phyloP scores from a whole-genome alignment of 2,797 vertebrate species.

The Yasuhikotakia modesta region DNA sequence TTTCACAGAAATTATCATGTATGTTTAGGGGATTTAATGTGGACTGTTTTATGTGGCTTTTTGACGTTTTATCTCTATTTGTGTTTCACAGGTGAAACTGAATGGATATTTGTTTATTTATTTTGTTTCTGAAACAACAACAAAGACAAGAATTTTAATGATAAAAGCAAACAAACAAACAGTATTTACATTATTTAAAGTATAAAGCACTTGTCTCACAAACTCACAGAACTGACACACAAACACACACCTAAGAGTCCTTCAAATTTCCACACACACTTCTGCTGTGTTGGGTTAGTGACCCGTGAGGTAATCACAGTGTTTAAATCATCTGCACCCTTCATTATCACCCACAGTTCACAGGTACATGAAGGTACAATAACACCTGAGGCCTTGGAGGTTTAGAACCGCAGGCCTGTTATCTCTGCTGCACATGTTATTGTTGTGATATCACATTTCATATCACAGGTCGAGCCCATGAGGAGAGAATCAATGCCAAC shows the following conservation, averaged over 20 bases:
- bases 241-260: neutral
- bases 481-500: slow-evolving; percentile 22
- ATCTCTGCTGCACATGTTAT: slow-evolving; percentile 20
- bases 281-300: slow-evolving; percentile 27
- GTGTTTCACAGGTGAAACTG: too few relatives aligned
- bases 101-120: too few relatives aligned
- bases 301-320: slow-evolving; percentile 39
- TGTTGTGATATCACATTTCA: neutral
- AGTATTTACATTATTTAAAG: too few relatives aligned
- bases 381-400: slow-evolving; percentile 32
- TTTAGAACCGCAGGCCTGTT: slow-evolving; percentile 26
- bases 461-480: slow-evolving; percentile 1
- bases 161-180: too few relatives aligned
- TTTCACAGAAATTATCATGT: too few relatives aligned
- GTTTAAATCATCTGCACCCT: slow-evolving; percentile 31
- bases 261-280: neutral
- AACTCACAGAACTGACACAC: neutral
- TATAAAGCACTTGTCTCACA: neutral
- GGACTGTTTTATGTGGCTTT: too few relatives aligned
- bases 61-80: too few relatives aligned
- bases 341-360: slow-evolving; percentile 38
- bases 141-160: too few relatives aligned
- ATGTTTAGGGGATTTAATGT: too few relatives aligned
- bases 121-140: too few relatives aligned
- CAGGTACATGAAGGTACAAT: slow-evolving; percentile 27